Evolutionary conservation across 2,888 invertebrate species (phyloP), one percentile per base, ranked within the genome.

Genomic region (Plagiodera versicolora): DNA sequence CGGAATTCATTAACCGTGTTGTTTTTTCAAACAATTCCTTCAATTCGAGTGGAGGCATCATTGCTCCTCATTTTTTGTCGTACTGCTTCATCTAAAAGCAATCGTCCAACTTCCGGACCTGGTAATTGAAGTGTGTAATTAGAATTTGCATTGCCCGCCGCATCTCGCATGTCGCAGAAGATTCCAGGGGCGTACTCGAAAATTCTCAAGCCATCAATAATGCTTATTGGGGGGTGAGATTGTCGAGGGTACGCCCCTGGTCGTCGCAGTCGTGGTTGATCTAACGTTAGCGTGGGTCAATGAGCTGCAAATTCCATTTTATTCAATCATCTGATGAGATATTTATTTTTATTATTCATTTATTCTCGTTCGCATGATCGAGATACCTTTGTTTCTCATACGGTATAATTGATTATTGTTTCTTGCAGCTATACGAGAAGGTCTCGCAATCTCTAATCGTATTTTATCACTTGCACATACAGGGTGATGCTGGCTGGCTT

Each of bases 71-170:
- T 32, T 52, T 52, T 20, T 52, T 52, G n/a, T 35, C 35, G 39
- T 24, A 53, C 35, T 46, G 57, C 44, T 58, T 35, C 30, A 20
- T 30, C 18, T 18, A 52, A 30, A 35, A 39, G 53, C 52, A 30
- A 59, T 51, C 53, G 58, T 49, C 57, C 57, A 51, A 66, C 64
- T 70, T 70, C 69, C 70, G 67, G 65, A 70, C 68, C 66, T 70
- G 70, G 64, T 70, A 70, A 73, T 74, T 74, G 72, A 71, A 71
- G 69, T 74, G 71, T 73, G 67, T 74, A 74, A 73, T 74, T 74
- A 70, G 69, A 72, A 70, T 73, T 73, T 72, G 72, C 74, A 73
- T 74, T 69, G 67, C 48, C 67, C 70, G 70, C 70, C 70, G 72
- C 71, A 72, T 72, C 72, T 72, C 74, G 70, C 24, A 5, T 67